These are phyloP conservation scores for Acanthornis magna DNA, from an alignment of 2,797 vertebrate genomes.

Conservation along the genomic window DNA sequence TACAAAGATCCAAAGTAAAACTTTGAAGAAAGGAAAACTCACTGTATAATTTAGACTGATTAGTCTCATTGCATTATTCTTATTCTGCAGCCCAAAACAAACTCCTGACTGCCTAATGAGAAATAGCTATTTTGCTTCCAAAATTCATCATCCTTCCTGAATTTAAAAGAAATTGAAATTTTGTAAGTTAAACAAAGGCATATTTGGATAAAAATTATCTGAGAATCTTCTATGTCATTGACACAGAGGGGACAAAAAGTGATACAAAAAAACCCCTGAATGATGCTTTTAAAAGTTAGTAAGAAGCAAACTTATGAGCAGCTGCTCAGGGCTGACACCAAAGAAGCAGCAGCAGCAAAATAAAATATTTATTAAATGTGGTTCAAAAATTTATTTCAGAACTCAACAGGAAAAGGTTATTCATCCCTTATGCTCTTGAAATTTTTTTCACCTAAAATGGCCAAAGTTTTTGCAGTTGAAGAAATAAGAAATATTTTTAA, in stretches of 20 bases:
- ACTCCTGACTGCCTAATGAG: background rate
- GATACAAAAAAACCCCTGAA: fast-evolving
- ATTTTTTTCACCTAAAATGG: background rate
- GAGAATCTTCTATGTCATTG: background rate
- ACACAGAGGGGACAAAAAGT: background rate
- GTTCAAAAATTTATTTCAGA: background rate
- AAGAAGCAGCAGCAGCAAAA: background rate
- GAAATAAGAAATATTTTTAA: background rate
- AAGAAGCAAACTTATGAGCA: background rate
- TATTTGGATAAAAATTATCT: background rate
- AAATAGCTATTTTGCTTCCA: background rate
- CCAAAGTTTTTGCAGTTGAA: background rate
- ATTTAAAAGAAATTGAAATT: background rate
- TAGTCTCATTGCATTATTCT: background rate
- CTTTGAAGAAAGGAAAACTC: background rate
- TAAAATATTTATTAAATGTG: background rate
- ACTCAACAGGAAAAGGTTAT: background rate
- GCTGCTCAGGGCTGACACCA: background rate
- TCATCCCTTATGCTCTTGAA: background rate
- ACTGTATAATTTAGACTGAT: background rate
- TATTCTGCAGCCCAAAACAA: background rate
- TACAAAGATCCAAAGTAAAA: background rate
- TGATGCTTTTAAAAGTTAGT: background rate
- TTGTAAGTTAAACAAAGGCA: background rate
- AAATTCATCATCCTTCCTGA: background rate